Base-by-base conservation (phyloP, 1,140 invertebrate genomes). In the Glomeris maerens region DNA sequence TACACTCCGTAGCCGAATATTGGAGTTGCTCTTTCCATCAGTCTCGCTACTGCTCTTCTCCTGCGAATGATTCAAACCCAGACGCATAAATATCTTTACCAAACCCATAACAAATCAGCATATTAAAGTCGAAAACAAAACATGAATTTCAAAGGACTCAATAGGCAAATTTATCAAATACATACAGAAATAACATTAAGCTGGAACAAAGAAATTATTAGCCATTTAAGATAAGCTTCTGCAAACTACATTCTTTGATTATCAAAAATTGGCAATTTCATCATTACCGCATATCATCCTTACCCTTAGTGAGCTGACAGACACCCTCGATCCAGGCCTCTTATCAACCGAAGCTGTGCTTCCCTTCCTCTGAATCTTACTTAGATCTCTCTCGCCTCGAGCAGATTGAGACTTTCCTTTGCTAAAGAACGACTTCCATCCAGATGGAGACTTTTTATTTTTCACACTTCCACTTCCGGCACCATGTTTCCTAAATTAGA, bases 341-440 rank as follows among this genome's bases (percentile, higher is more conserved):
- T n/a, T n/a, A 23, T 49, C 36, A 47, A 17, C 40, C 45, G 39
- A 4, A 50, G 25, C 25, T 48, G 45, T 25, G 29, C 61, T 60
- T 13, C 55, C 45, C 45, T 76, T 72, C 29, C 76, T 73, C 60
- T 50, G 39, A 45, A 48, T 46, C 50, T 50, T 50, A 21, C 27
- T 31, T 47, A 29, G 28, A 23, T 39, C 47, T 14, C 17, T 45
- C 10, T 39, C 25, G 17, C 36, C 42, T 20, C 7, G n/a, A 41
- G 49, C 2, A 48, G 46, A 10, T 25, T 39, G 36, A 5, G 47
- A 49, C 42, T 50, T 50, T 45, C 28, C 41, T 45, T 61, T 52
- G 13, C 54, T 53, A 48, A 84, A 85, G 31, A 87, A 72, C 1
- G 80, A 79, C 40, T 81, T 75, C 84, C 84, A 88, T n/a, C 83